Evolutionary conservation across 2,888 invertebrate genomes (phyloP), one percentile per base, ranked within the genome.

Genomic region (Apodemia mormo): DNA sequence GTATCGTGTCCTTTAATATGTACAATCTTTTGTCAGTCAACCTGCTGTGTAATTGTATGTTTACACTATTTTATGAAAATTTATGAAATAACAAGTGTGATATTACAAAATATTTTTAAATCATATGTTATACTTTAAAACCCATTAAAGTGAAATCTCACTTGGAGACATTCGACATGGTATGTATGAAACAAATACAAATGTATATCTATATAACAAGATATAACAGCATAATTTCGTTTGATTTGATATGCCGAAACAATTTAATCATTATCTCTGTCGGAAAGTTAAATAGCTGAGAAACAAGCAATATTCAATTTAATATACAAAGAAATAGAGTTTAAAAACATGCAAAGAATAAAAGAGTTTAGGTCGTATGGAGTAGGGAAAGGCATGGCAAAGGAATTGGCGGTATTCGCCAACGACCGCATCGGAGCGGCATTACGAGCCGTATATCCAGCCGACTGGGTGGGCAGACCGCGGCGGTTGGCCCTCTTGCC

Each of bases 221-320:
- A 90, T 92, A 90, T 92, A 92, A 93, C 92, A 91, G 91, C 89
- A 93, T 93, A 90, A 92, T 93, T 92, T 92, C 86, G 88, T 93
- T 90, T 92, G 91, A 92, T 92, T 91, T 90, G 89, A 92, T 90
- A 93, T 90, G 88, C 93, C 93, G 91, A 91, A 92, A 91, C 91
- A 91, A 92, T 92, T 92, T 92, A 90, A 93, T 91, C 89, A 93
- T 92, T 92, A 93, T 87, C 86, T 89, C 86, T 72, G 84, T 81
- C 74, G 80, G 86, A 85, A 90, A 92, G 90, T 90, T 88, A 86
- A 83, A 71, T 64, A 65, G 64, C 68, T 12, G 10, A 33, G 45
- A 12, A 64, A 12, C 76, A 76, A 70, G 58, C 72, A 67, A 85
- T 56, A 78, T 76, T 80, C 71, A 73, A 71, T 78, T 79, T 72